Evolutionary conservation across 1,140 invertebrate genomes (phyloP).

Genomic region (Steinernema khuongi): DNA sequence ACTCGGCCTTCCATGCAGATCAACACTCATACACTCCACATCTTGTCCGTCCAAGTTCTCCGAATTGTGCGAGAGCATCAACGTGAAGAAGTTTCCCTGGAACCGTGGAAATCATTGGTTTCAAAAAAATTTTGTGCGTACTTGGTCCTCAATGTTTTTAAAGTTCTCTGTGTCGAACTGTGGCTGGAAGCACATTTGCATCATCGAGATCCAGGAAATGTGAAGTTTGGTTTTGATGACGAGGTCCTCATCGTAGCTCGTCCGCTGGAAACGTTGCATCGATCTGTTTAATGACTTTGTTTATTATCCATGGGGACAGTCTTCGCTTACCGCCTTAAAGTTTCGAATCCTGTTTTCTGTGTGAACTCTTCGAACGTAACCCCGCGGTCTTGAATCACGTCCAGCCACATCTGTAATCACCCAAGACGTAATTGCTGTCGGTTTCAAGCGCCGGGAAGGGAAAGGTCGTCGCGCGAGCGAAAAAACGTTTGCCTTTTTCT

Average conservation of each 20-base stretch:
- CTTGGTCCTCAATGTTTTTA: constrained; percentile 50
- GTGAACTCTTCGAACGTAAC: constrained; percentile 55
- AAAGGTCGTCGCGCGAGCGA: background rate
- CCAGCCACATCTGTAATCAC: constrained; percentile 44
- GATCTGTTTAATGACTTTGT: constrained; percentile 40
- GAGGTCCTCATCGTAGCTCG: constrained; percentile 47
- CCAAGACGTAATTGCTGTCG: background rate
- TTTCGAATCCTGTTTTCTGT: constrained; percentile 40
- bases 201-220: constrained; percentile 55
- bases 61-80: constrained; percentile 52
- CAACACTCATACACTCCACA: constrained; percentile 47
- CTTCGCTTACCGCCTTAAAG: background rate
- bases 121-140: constrained; percentile 14
- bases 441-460: background rate
- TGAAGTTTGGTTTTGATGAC: constrained; percentile 47
- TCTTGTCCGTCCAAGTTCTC: constrained; percentile 48
- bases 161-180: constrained; percentile 49
- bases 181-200: constrained; percentile 57
- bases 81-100: constrained; percentile 53
- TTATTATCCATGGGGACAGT: background rate
- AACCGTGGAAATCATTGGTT: constrained; percentile 19
- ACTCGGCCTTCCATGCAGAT: constrained; percentile 56
- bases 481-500: background rate
- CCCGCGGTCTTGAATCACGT: constrained; percentile 38
- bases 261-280: constrained; percentile 54